phyloP scores from a whole-genome alignment of 2,797 vertebrate genomes.

The Rhynchonycteris naso region DNA sequence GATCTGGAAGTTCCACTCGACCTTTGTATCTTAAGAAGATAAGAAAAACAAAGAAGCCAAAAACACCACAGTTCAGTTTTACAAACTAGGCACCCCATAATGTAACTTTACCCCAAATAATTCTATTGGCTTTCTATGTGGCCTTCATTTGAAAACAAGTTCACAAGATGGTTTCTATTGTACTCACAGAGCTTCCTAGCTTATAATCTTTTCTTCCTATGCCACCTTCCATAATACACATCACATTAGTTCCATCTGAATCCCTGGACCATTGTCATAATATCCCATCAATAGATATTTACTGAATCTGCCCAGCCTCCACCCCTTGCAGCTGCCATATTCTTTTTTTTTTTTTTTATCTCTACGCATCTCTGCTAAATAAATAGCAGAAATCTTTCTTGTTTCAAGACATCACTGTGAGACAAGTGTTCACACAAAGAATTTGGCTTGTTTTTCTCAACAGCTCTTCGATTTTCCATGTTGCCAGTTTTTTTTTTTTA shows the following conservation, averaged over 20 bases:
- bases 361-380: conserved; percentile 59
- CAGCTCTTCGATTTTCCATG: conserved; percentile 38
- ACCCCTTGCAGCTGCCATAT: not conserved
- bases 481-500: not conserved
- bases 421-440: conserved; percentile 34
- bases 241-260: not conserved
- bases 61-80: not conserved
- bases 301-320: not conserved
- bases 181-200: not conserved
- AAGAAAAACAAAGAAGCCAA: conserved; percentile 49
- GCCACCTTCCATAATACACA: not conserved
- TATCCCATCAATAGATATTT: not conserved
- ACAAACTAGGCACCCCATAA: not conserved
- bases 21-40: conserved; percentile 76
- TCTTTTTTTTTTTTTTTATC: too few species aligned
- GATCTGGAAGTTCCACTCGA: conserved; percentile 83
- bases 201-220: not conserved
- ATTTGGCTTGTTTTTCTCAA: conserved; percentile 55
- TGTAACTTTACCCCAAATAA: not conserved
- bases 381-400: conserved; percentile 70
- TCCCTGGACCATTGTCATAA: not conserved
- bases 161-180: not conserved
- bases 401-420: conserved; percentile 57
- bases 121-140: not conserved
- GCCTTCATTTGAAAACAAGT: not conserved